Conservation (phyloP, 2,888 invertebrate species). For the Amaurobius ferox region DNA sequence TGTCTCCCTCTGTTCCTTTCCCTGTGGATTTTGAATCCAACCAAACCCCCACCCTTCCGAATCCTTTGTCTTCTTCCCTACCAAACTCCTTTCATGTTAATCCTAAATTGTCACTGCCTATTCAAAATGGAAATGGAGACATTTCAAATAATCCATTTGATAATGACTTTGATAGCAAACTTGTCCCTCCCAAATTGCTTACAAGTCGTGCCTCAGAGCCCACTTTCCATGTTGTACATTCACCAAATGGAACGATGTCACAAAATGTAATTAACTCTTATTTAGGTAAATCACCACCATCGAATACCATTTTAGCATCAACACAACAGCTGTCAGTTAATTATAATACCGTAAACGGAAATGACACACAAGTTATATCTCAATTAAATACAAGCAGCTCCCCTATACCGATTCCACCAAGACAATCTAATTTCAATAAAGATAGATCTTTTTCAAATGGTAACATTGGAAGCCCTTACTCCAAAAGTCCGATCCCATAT, state of each 20-base stretch:
- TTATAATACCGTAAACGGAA: no score
- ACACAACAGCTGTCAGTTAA: constrained; percentile 47
- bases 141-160: constrained; percentile 46
- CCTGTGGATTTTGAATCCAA: constrained; percentile 52
- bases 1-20: constrained; percentile 51
- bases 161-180: not conserved
- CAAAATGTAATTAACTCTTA: constrained; percentile 27
- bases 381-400: constrained; percentile 49
- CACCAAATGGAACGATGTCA: not conserved
- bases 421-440: constrained; percentile 18
- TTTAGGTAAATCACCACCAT: constrained; percentile 27
- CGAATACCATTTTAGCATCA: not conserved
- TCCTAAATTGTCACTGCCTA: constrained; percentile 14
- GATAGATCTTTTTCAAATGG: constrained; percentile 55
- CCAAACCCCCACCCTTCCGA: constrained; percentile 13
- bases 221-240: not conserved
- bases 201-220: constrained; percentile 29
- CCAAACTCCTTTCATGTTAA: constrained; percentile 30
- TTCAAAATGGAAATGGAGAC: constrained; percentile 24
- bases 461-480: constrained; percentile 52
- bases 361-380: constrained; percentile 7
- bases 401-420: constrained; percentile 64
- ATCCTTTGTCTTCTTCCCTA: constrained; percentile 23
- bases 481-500: constrained; percentile 47
- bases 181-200: constrained; percentile 1